Evolutionary conservation across 92 coral and sea anemone genomes (phyloP).

Genomic region (Montipora capitata): DNA sequence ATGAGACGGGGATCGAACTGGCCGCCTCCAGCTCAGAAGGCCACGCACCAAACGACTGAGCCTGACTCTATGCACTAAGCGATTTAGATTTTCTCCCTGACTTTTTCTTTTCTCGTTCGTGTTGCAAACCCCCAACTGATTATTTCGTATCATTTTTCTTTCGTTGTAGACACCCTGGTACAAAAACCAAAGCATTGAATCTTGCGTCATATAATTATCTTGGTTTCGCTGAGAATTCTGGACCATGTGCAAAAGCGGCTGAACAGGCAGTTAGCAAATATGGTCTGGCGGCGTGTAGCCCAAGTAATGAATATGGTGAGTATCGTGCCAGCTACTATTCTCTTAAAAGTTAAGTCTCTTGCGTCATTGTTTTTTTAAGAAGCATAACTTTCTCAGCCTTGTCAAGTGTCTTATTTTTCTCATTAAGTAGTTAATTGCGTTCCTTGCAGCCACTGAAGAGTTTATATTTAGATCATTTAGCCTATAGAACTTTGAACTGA

Average conservation of each 20-base stretch:
- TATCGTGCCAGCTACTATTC: not conserved
- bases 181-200: conserved; percentile 78
- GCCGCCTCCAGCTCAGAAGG: no score
- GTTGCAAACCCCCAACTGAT: not conserved
- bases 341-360: not conserved
- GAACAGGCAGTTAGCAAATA: conserved; percentile 79
- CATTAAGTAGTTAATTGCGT: no score
- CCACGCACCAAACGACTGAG: no score
- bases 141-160: not conserved
- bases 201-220: conserved; percentile 98
- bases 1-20: no score
- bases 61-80: no score
- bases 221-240: conserved; percentile 97
- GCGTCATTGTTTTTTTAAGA: no score
- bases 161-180: conserved; percentile 68
- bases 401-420: no score
- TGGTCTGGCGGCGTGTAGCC: conserved; percentile 89
- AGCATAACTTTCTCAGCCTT: no score
- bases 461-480: no score
- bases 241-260: conserved; percentile 95
- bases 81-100: no score
- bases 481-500: no score
- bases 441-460: no score
- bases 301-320: conserved; percentile 97
- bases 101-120: not conserved